Conservation (phyloP, 2,113 vertebrate genomes). For the Casuarius casuarius region DNA sequence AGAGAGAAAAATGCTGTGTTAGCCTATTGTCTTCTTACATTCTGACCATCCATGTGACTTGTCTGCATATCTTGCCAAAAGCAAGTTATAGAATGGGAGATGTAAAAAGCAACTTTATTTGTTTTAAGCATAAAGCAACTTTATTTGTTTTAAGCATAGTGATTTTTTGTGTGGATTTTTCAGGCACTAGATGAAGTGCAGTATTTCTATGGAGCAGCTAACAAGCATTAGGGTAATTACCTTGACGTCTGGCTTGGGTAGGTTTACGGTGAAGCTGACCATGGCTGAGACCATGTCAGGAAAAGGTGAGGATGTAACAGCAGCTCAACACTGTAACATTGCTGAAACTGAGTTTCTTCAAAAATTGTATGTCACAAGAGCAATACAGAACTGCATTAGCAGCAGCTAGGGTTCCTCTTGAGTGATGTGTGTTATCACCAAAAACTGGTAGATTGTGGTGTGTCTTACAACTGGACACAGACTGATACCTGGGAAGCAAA, state of each 20-base stretch:
- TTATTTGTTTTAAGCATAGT: not conserved
- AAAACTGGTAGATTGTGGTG: no score
- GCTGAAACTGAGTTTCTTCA: not conserved
- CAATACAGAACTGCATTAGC: not conserved
- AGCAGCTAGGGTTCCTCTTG: not conserved
- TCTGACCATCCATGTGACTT: not conserved
- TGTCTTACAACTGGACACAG: not conserved
- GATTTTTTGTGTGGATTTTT: not conserved
- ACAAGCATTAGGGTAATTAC: accelerated
- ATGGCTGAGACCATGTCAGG: accelerated
- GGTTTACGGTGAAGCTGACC: not conserved
- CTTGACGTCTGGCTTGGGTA: accelerated
- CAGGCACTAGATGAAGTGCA: accelerated
- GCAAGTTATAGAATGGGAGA: not conserved
- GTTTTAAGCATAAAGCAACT: accelerated
- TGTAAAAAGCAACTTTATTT: not conserved
- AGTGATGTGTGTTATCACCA: not conserved
- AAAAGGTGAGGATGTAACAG: not conserved
- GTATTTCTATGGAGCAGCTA: not conserved
- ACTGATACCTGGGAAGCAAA: not conserved
- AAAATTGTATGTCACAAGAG: accelerated
- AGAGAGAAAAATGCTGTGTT: not conserved
- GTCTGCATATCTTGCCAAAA: not conserved
- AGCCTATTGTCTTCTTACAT: not conserved
- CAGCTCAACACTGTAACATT: accelerated